Conservation (phyloP, 35 echinoderm and acorn worm species). For the Stichopus chloronotus region DNA sequence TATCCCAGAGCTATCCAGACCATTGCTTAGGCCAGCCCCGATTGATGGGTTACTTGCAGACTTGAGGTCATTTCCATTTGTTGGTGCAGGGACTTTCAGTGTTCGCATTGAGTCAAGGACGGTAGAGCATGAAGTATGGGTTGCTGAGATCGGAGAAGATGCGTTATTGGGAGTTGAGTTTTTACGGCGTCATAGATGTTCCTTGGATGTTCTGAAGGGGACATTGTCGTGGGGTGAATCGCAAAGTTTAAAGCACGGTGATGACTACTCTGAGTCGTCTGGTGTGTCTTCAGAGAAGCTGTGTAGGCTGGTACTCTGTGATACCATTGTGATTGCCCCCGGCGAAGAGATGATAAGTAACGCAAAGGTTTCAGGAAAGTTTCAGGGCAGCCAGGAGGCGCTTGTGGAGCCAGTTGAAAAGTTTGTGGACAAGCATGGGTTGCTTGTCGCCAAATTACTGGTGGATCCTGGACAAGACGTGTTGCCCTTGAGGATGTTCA, state of each 20-base stretch:
- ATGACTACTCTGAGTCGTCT: neutral
- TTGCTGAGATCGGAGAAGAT: constrained; percentile 49
- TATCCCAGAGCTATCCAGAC: neutral
- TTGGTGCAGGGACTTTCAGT: neutral
- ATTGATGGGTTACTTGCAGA: neutral
- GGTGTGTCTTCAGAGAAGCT: neutral
- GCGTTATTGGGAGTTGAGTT: constrained; percentile 56
- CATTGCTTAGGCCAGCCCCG: constrained; percentile 2
- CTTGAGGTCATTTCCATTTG: neutral
- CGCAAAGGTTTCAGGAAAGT: neutral
- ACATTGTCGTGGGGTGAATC: constrained; percentile 7
- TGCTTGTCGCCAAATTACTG: constrained; percentile 34
- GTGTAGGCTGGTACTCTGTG: constrained; percentile 21
- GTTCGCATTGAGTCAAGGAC: constrained; percentile 31
- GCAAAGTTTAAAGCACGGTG: neutral
- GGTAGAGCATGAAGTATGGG: constrained; percentile 69
- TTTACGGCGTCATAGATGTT: neutral
- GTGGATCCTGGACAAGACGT: constrained; percentile 14
- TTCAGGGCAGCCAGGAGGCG: neutral
- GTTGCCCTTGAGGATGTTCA: constrained; percentile 14
- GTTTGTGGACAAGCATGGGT: constrained; percentile 23
- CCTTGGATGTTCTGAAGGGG: constrained; percentile 1
- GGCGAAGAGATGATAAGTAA: neutral
- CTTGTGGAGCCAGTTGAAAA: constrained; percentile 41
- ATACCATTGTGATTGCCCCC: constrained; percentile 13